Evolutionary conservation across 2,113 vertebrate genomes (phyloP), one percentile per base, ranked within the genome.

Genomic region (Bufo bufo): DNA sequence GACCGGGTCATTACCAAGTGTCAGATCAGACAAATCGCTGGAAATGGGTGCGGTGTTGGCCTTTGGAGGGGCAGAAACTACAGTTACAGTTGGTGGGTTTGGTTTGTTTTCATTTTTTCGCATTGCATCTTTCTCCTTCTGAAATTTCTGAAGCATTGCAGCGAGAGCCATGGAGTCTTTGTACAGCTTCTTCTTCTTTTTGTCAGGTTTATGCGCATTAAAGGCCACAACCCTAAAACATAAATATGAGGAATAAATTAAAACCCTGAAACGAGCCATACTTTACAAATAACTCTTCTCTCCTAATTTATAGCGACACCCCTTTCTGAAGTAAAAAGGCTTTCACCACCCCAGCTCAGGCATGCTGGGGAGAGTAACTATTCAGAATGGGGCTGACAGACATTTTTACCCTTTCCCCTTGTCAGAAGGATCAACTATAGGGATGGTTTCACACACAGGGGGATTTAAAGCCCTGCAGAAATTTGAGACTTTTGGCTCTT

Each of bases 121-220:
- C 91, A 97, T 95, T 90, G 96, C 96, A 92, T 98, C 98, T 91
- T 99, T 99, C 93, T 99, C 98, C 72, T 97, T 95, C 75, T 96
- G 96, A 95, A 99, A 99, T 92, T 98, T 98, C 16, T 96, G 94
- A 85, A 99, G 93, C 97, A 99, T 99, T 94, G 97, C 98, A 89
- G 98, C 97, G 90, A 99, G 92, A 89, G 96, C 96, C 69, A 98
- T 91, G 0, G 97, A 97, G 86, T 99, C 98, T 93, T 99, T 99
- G 93, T 97, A 98, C 66, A 98, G 92, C 91, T 98, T 98, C 94
- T 99, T 99, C 94, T 98, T 99, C 91, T 99, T 99, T 93, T 99
- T 99, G 86, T 99, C 98, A 20, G 97, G 97, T 8, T 99, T 98
- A 89, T 97, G 96, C 84, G 96, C 94, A 91, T 96, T 99, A 90